Base-by-base conservation (phyloP, 2,113 vertebrate genomes). In the Aegithalos caudatus region DNA sequence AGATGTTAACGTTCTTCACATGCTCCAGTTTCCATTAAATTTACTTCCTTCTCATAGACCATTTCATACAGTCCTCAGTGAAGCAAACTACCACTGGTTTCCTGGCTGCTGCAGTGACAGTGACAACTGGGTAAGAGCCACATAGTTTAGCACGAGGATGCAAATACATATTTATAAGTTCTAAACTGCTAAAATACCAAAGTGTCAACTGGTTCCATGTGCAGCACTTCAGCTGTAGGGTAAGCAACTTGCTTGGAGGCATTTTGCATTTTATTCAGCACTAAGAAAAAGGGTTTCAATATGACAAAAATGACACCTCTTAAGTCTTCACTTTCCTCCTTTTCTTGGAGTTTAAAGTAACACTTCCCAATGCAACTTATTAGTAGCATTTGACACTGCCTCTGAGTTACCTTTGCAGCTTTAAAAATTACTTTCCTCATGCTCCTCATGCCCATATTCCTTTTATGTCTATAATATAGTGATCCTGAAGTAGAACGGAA, bases 141-240 rank as follows among this genome's bases (percentile, higher is more conserved):
- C 62, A 40, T 6, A 47, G 69, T 64, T 95, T 73, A 81, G 57
- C 9, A 0, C 3, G 64, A 78, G 92, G 90, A 83, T 71, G n/a
- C 23, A 86, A 81, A 92, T 93, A 66, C 82, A 92, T 95, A 92
- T 96, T 94, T 90, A 81, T 94, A 85, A 91, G 82, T 67, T 74
- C 72, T 90, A 88, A 90, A 88, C 76, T 81, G 77, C 60, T 86
- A 33, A 93, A 94, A 80, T 92, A 86, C 57, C 7, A 0, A 95
- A 81, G 72, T 88, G 82, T 78, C 86, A 92, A n/a, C 80, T 72
- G 57, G 60, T 88, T 93, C 90, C 85, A 56, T 83, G 90, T 93
- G 90, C 71, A 88, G 38, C 35, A 38, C 33, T 90, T 96, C 85
- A 91, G 40, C 79, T 95, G 80, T 33, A 92, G 50, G 54, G 54